Evolutionary conservation across 1,140 invertebrate species (phyloP).

Genomic region (Lerema accius): DNA sequence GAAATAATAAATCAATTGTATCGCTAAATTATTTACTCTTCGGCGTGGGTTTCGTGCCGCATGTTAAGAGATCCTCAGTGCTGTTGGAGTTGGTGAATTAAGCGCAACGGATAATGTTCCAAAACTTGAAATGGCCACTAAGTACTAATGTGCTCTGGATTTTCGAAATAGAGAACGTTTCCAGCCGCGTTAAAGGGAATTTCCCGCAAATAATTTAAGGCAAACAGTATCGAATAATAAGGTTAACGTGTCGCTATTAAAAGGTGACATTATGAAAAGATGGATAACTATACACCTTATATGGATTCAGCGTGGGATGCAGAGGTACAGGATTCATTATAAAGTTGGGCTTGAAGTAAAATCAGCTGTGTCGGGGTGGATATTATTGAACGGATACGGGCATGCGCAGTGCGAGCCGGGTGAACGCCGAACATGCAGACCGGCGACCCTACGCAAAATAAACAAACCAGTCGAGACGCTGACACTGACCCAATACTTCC

Average conservation of each 20-base stretch:
- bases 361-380: slow-evolving; percentile 62
- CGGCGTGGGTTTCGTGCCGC: too few relatives aligned
- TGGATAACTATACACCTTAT: neutral
- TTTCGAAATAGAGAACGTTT: too few relatives aligned
- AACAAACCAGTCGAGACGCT: slow-evolving; percentile 62
- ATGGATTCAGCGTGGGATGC: neutral
- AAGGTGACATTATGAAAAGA: neutral
- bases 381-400: slow-evolving; percentile 69
- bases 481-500: slow-evolving; percentile 63
- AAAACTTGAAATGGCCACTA: too few relatives aligned
- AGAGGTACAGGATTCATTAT: slow-evolving; percentile 25
- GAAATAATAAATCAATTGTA: neutral
- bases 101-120: too few relatives aligned
- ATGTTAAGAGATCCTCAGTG: too few relatives aligned
- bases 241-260: neutral
- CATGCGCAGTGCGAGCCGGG: slow-evolving; percentile 58
- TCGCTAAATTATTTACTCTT: neutral
- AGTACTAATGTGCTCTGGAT: too few relatives aligned
- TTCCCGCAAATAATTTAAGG: too few relatives aligned
- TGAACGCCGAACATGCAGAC: slow-evolving; percentile 42
- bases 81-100: too few relatives aligned
- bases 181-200: too few relatives aligned
- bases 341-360: slow-evolving; percentile 41
- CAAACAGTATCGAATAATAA: neutral
- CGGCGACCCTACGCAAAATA: slow-evolving; percentile 62